These are phyloP conservation scores for Drosophila sordidapex DNA, from an alignment of 2,888 invertebrate species.

Conservation along the genomic window DNA sequence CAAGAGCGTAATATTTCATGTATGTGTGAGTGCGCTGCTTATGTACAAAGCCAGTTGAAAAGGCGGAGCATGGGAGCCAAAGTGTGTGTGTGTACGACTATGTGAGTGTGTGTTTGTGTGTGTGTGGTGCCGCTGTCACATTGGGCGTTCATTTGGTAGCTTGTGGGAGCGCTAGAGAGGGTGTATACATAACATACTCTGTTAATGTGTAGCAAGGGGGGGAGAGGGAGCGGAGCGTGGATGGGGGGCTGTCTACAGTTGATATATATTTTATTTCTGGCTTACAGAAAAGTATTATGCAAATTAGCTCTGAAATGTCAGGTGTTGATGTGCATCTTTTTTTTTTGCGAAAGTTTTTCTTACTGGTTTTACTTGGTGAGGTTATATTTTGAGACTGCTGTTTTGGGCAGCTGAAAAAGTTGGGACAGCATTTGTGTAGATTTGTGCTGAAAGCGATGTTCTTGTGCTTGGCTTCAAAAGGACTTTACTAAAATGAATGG, in stretches of 20 bases:
- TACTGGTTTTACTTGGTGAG: conserved; percentile 4
- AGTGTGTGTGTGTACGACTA: conserved; percentile 17
- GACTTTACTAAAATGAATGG: not conserved
- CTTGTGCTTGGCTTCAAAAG: not conserved
- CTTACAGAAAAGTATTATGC: conserved; percentile 46
- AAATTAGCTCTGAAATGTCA: conserved; percentile 67
- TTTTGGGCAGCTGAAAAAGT: conserved; percentile 11
- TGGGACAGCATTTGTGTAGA: conserved; percentile 4
- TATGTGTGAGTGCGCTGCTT: conserved; percentile 23
- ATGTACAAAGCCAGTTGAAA: conserved; percentile 54
- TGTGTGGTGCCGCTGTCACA: conserved; percentile 49
- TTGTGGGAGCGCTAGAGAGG: conserved; percentile 32
- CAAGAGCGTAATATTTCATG: conserved; percentile 20
- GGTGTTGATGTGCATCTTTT: conserved; percentile 54
- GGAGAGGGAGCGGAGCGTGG: not conserved
- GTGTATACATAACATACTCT: conserved; percentile 17
- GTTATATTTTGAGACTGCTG: conserved; percentile 15
- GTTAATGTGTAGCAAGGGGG: conserved; percentile 20
- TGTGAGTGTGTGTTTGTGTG: conserved; percentile 20
- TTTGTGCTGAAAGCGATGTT: conserved; percentile 8
- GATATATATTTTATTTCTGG: conserved; percentile 51
- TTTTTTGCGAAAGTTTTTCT: conserved; percentile 29
- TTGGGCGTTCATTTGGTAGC: conserved; percentile 53
- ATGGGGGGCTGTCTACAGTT: conserved; percentile 12
- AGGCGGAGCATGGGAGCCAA: conserved; percentile 81